These are phyloP conservation scores for Pseudocheirus occidentalis DNA, from an alignment of 2,797 vertebrate species.

Conservation along the genomic window DNA sequence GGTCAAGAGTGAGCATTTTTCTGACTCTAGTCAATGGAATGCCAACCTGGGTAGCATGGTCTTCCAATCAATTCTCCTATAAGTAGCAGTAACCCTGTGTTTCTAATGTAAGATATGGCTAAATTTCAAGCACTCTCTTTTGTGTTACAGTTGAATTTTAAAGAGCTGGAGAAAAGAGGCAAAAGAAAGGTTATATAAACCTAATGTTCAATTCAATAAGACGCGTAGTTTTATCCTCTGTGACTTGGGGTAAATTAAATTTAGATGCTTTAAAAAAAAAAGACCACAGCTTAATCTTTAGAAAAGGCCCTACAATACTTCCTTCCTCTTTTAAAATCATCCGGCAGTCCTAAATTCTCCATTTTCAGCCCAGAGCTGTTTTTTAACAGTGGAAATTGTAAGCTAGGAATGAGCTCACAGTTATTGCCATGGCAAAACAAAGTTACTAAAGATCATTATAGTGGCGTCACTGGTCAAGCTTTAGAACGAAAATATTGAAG, in stretches of 20 bases:
- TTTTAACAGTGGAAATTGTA: slow-evolving; percentile 41
- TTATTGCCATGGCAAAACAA: slow-evolving; percentile 14
- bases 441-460: slow-evolving; percentile 41
- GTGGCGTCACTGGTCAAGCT: slow-evolving; percentile 27
- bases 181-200: slow-evolving; percentile 20
- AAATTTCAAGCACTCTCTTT: background rate
- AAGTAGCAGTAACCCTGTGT: background rate
- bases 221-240: slow-evolving; percentile 42
- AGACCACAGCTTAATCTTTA: background rate
- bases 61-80: background rate
- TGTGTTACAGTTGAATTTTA: background rate
- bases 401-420: slow-evolving; percentile 44
- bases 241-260: slow-evolving; percentile 55
- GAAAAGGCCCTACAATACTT: slow-evolving; percentile 45
- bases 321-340: slow-evolving; percentile 64
- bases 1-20: background rate
- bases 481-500: slow-evolving; percentile 43
- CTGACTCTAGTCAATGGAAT: background rate
- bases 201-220: background rate
- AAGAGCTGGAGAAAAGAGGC: background rate
- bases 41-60: background rate
- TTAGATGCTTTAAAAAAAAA: slow-evolving; percentile 30
- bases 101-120: background rate
- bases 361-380: slow-evolving; percentile 35
- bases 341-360: slow-evolving; percentile 44